Conservation (phyloP, 1,140 invertebrate species). For the Heliconius eleuchia region DNA sequence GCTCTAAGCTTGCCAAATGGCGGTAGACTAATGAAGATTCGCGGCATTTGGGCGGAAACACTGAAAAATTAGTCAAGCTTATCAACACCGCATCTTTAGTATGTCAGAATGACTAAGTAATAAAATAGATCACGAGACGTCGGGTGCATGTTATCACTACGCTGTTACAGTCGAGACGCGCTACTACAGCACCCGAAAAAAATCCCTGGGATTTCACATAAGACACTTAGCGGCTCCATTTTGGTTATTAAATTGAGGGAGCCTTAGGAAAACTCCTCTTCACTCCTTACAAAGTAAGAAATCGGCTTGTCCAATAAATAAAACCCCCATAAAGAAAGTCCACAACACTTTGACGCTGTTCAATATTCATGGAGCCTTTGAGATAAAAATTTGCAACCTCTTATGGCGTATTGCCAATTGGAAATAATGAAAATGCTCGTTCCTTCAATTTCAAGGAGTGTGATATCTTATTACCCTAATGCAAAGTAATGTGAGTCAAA, state of each 20-base stretch:
- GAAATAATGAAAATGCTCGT: conserved; percentile 50
- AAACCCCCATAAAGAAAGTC: conserved; percentile 61
- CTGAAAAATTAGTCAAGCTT: conserved; percentile 73
- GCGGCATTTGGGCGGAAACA: conserved; percentile 55
- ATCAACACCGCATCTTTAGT: conserved; percentile 59
- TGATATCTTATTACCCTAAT: conserved; percentile 31
- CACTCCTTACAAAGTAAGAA: conserved; percentile 50
- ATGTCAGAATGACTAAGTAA: conserved; percentile 68
- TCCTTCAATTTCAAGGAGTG: conserved; percentile 27
- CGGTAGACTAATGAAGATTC: conserved; percentile 66
- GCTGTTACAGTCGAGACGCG: conserved; percentile 59
- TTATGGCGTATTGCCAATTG: conserved; percentile 64
- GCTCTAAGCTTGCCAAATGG: conserved; percentile 63
- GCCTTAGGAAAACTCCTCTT: conserved; percentile 71
- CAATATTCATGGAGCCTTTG: conserved; percentile 47
- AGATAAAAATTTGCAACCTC: conserved; percentile 59
- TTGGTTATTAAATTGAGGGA: conserved; percentile 76
- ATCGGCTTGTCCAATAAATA: conserved; percentile 69
- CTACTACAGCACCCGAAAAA: conserved; percentile 33
- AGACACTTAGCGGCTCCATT: conserved; percentile 72
- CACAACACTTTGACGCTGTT: conserved; percentile 69
- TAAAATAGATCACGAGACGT: conserved; percentile 72
- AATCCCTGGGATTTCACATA: conserved; percentile 71
- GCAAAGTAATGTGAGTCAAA: conserved; percentile 28
- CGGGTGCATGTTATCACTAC: conserved; percentile 57